Evolutionary conservation across 2,113 vertebrate genomes (phyloP).

Genomic region (Brienomyrus brachyistius): DNA sequence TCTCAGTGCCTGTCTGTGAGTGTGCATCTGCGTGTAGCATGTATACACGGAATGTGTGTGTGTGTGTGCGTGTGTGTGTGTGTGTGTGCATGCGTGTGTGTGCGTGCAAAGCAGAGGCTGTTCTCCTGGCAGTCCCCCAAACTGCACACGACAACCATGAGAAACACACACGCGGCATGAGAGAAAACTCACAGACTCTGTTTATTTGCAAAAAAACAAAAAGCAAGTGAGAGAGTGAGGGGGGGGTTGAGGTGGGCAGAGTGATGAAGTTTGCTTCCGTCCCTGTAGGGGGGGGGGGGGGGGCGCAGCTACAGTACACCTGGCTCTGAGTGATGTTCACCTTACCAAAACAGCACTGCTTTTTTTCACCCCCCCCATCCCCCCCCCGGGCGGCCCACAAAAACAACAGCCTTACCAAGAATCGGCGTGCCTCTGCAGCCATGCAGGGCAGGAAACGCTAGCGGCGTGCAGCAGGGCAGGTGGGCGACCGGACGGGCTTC

Average conservation of each 20-base stretch:
- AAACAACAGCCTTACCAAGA: conserved; percentile 14
- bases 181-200: background rate
- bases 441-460: background rate
- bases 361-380: background rate
- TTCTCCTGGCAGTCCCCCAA: background rate
- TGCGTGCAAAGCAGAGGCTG: background rate
- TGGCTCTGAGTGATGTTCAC: background rate
- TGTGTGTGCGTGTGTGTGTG: background rate
- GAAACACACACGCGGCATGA: background rate
- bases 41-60: background rate
- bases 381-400: background rate
- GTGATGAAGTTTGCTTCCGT: background rate
- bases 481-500: background rate
- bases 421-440: background rate
- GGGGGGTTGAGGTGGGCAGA: background rate
- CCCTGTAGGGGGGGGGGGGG: background rate
- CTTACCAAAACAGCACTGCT: background rate
- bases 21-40: background rate
- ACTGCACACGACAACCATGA: background rate
- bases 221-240: background rate
- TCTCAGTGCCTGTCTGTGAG: background rate
- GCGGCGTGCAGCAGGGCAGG: background rate
- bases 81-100: background rate
- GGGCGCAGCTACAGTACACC: background rate
- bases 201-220: background rate